phyloP scores from a whole-genome alignment of 2,113 vertebrate species.

The Chrysemys picta region DNA sequence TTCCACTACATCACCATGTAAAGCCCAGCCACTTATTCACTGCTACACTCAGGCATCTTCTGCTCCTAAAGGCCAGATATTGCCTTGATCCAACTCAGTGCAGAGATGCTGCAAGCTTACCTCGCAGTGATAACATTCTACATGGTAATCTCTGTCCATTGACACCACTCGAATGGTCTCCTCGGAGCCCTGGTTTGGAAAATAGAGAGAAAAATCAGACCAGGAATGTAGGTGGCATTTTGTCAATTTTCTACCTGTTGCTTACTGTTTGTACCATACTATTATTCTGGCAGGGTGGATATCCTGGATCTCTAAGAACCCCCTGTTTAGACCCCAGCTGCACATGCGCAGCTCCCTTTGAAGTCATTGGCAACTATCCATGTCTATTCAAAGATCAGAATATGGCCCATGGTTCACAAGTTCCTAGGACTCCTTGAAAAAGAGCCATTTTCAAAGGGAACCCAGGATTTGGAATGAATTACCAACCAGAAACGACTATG shows the following conservation, averaged over 20 bases:
- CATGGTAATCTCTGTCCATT: conserved; percentile 99
- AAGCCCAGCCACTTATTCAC: not conserved
- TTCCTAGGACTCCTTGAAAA: not conserved
- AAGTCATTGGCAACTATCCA: not conserved
- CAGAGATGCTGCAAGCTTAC: conserved; percentile 70
- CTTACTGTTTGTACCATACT: not conserved
- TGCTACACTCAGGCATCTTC: not conserved
- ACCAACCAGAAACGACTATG: not conserved
- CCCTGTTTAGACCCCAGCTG: not conserved
- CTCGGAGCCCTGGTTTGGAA: conserved; percentile 88
- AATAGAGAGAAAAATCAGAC: not conserved
- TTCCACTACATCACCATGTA: not conserved
- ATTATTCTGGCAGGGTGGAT: not conserved
- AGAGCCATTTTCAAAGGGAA: not conserved
- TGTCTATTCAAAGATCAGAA: not conserved
- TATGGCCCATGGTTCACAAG: not conserved
- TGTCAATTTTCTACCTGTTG: rapidly evolving
- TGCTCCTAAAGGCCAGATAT: not conserved
- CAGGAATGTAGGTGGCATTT: not conserved
- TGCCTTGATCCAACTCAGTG: not conserved
- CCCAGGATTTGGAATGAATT: not conserved
- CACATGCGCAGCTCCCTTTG: not conserved
- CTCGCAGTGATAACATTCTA: conserved; percentile 99
- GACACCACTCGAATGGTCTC: conserved; percentile 98
- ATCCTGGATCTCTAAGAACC: not conserved